Percentiles rank a stretch among this genome's conserved stretches.
Conservation (phyloP, 1,140 invertebrate genomes). For the Musca domestica region DNA sequence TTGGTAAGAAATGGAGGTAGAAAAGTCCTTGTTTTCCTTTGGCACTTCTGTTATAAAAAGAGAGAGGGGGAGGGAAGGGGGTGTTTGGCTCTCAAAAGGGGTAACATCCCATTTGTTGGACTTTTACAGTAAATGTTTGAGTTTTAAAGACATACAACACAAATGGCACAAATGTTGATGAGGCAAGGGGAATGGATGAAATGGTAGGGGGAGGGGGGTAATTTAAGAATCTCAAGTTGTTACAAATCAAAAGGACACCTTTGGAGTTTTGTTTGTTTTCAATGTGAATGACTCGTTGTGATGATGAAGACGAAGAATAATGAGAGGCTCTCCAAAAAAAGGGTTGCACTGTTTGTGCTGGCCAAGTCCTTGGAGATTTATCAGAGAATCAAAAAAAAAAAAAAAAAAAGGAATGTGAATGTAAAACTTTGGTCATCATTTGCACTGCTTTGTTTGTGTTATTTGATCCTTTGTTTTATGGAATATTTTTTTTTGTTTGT, state of each 20-base stretch:
- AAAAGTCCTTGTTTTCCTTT: too few relatives aligned
- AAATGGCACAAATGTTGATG: too few relatives aligned
- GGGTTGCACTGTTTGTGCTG: background rate
- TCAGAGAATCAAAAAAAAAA: too few relatives aligned
- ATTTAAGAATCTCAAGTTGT: background rate
- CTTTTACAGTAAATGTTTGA: conserved; percentile 3
- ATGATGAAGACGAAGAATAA: too few relatives aligned
- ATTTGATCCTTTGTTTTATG: background rate
- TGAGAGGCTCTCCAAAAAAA: background rate
- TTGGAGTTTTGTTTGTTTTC: conserved; percentile 3
- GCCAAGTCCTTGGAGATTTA: conserved; percentile 13
- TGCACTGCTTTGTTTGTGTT: conserved; percentile 6
- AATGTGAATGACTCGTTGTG: too few relatives aligned
- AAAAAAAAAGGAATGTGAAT: too few relatives aligned
- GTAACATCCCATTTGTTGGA: background rate
- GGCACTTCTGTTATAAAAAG: too few relatives aligned
- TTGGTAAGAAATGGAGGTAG: background rate
- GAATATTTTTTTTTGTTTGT: background rate
- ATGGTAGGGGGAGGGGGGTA: too few relatives aligned
- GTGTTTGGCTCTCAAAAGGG: too few relatives aligned
- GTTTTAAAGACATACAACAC: background rate
- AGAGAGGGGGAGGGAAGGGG: too few relatives aligned
- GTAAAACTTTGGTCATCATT: background rate
- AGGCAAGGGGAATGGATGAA: too few relatives aligned
- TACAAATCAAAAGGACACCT: conserved; percentile 11